Conservation (phyloP, 35 echinoderm and acorn worm genomes). For the Ophioderma brevispina region DNA sequence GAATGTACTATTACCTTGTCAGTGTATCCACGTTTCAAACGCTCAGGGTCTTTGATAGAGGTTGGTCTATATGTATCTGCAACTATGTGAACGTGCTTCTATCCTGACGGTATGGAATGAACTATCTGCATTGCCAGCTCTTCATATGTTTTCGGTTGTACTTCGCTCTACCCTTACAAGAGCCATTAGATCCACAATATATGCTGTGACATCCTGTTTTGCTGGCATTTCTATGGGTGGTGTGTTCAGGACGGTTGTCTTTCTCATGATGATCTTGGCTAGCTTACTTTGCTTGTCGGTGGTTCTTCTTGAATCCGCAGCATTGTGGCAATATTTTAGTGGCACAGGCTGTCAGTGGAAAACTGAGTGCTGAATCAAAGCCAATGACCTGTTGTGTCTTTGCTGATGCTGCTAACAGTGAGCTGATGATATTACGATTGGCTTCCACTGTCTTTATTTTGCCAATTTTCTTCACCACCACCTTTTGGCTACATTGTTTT, state of each 20-base stretch:
- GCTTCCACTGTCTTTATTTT: conserved; percentile 24
- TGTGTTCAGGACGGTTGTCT: conserved; percentile 14
- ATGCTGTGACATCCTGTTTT: conserved; percentile 29
- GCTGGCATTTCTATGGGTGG: background rate
- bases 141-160: too few relatives aligned
- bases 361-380: background rate
- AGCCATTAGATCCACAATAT: conserved; percentile 28
- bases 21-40: too few relatives aligned
- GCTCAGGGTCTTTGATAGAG: too few relatives aligned
- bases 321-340: conserved; percentile 26
- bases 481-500: conserved; percentile 23
- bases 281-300: conserved; percentile 1
- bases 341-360: conserved; percentile 10
- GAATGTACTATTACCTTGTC: too few relatives aligned
- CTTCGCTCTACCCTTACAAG: conserved; percentile 26
- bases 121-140: too few relatives aligned
- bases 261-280: conserved; percentile 19
- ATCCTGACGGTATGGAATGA: too few relatives aligned
- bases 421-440: conserved; percentile 23
- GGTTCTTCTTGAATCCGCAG: background rate
- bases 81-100: too few relatives aligned
- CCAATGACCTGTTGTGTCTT: conserved; percentile 20
- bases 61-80: too few relatives aligned
- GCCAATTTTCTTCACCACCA: conserved; percentile 15
- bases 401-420: conserved; percentile 9